Base-by-base conservation (phyloP, 2,888 invertebrate genomes). In the Strigamia crassipes region DNA sequence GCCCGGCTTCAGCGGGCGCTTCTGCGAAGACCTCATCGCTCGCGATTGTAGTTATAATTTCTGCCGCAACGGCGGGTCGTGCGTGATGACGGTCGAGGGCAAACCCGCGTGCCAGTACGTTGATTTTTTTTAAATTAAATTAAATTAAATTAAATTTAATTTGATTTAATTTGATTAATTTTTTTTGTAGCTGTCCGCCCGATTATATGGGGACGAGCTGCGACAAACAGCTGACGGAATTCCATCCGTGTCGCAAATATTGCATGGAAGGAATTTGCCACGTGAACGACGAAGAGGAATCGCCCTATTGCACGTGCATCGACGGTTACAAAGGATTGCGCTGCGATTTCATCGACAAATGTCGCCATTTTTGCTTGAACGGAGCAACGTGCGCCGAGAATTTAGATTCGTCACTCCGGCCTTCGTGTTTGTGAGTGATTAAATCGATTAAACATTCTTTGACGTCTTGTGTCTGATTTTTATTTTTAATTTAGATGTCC, bases 31-130 rank as follows among this genome's bases (percentile, higher is more conserved):
- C 8, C 41, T 66, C 9, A 34, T 77, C 15, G 73, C 77, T 4
- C 9, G 15, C 10, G 77, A 81, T 87, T 87, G 87, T 12, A 82
- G 83, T 66, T 82, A 83, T 12, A 88, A 88, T 51, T 88, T 88
- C 83, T 92, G 92, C 85, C 87, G 88, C 83, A 91, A 92, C 84
- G 89, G 89, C 79, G 92, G 91, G 0, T 88, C 91, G 82, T 94
- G 94, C 86, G 87, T 89, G 31, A 87, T 91, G 83, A 89, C 84
- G 13, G 87, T 87, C 86, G 89, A 88, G 81, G 86, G 87, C 3
- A 86, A 88, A 82, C 90, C 91, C 0, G 87, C 87, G 27, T 92
- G 92, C 86, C 87, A 88, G 83, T 86, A 81, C 82, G 34, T n/a
- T n/a, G n/a, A n/a, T n/a, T n/a, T n/a, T n/a, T n/a, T n/a, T n/a